Evolutionary conservation across 1,140 invertebrate species (phyloP).

Genomic region (Steinernema feltiae): DNA sequence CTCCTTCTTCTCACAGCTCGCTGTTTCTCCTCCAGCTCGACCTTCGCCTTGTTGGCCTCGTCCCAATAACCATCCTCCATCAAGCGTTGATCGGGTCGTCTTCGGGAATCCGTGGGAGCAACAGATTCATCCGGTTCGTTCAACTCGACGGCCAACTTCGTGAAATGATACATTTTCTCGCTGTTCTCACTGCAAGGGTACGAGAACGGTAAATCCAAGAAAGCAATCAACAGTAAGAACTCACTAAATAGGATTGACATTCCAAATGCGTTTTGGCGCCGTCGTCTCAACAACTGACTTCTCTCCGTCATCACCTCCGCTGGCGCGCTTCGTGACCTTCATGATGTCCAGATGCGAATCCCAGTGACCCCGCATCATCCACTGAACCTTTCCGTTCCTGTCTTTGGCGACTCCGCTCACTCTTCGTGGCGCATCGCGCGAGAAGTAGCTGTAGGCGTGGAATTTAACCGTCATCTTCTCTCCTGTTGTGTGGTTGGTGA

Average conservation of each 20-base stretch:
- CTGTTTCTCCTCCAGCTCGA: slow-evolving; percentile 87
- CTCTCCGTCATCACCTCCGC: slow-evolving; percentile 64
- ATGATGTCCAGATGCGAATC: slow-evolving; percentile 88
- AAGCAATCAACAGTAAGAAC: slow-evolving; percentile 57
- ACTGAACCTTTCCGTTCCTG: slow-evolving; percentile 65
- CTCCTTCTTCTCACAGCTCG: slow-evolving; percentile 58
- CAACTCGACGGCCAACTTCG: slow-evolving; percentile 85
- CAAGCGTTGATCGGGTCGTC: slow-evolving; percentile 85
- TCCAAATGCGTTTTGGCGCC: slow-evolving; percentile 76
- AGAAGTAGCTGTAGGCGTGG: slow-evolving; percentile 95
- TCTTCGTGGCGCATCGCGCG: slow-evolving; percentile 81
- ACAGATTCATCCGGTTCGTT: slow-evolving; percentile 87
- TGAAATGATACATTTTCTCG: slow-evolving; percentile 88
- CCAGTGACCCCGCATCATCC: slow-evolving; percentile 87
- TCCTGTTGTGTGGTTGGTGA: slow-evolving; percentile 78
- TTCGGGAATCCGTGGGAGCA: slow-evolving; percentile 91
- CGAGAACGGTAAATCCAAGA: neutral
- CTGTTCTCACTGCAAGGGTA: slow-evolving; percentile 60
- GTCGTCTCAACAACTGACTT: slow-evolving; percentile 84
- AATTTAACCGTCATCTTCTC: slow-evolving; percentile 92
- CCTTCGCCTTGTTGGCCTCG: slow-evolving; percentile 84
- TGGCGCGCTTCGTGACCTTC: slow-evolving; percentile 70
- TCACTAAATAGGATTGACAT: slow-evolving; percentile 70
- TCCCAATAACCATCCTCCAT: slow-evolving; percentile 97
- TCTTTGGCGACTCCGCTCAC: slow-evolving; percentile 70